Conservation (phyloP, 2,888 invertebrate genomes). For the Pandemis heparana region DNA sequence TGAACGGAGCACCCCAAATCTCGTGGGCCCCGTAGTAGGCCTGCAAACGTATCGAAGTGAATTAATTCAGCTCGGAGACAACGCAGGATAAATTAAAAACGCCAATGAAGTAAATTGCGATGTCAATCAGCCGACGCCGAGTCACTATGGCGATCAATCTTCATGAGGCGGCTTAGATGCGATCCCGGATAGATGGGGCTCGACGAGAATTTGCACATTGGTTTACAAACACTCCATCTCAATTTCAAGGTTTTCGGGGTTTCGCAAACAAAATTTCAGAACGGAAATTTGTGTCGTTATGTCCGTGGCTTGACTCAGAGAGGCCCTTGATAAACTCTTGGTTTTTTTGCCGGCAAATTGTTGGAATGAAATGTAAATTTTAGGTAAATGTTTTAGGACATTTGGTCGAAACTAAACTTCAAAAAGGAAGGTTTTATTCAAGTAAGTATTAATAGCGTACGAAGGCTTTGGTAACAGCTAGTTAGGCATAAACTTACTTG, state of each 20-base stretch:
- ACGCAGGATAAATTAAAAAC: constrained; percentile 75
- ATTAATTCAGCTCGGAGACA: constrained; percentile 61
- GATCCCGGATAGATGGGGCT: constrained; percentile 35
- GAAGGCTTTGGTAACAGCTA: too few species aligned
- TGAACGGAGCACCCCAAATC: background rate
- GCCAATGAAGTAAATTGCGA: constrained; percentile 79
- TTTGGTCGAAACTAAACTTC: too few species aligned
- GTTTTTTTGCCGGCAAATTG: too few species aligned
- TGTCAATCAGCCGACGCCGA: constrained; percentile 74
- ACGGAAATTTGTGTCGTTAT: too few species aligned
- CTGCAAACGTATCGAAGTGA: constrained; percentile 46
- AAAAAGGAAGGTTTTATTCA: too few species aligned
- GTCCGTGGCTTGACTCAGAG: too few species aligned
- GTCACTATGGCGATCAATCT: constrained; percentile 78
- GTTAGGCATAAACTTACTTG: too few species aligned
- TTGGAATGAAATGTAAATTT: too few species aligned
- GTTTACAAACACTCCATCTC: constrained; percentile 10
- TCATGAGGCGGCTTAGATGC: constrained; percentile 62
- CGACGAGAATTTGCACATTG: background rate
- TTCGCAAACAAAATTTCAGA: too few species aligned
- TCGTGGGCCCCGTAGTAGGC: background rate
- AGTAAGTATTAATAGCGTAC: too few species aligned
- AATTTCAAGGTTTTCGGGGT: background rate
- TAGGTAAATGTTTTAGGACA: too few species aligned
- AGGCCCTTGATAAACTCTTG: too few species aligned